Percentiles rank a stretch among this genome's conserved stretches.
phyloP scores from a whole-genome alignment of 2,113 vertebrate species.

The Eidolon helvum region DNA sequence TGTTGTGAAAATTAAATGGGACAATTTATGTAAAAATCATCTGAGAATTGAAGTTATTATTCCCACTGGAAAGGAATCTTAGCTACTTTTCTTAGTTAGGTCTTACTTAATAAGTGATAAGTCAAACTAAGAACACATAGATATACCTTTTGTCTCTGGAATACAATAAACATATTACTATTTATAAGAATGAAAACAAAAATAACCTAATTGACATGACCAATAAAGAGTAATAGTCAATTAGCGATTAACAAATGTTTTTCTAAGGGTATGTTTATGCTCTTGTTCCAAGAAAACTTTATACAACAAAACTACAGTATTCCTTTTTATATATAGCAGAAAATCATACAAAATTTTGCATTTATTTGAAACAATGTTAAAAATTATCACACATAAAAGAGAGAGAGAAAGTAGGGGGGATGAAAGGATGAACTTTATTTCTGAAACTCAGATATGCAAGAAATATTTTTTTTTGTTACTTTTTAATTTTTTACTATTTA shows the following conservation, averaged over 20 bases:
- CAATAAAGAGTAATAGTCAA: neutral
- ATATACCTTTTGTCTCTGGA: neutral
- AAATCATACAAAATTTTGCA: neutral
- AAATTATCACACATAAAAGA: neutral
- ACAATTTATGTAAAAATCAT: neutral
- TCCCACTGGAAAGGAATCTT: neutral
- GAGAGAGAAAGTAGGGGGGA: neutral
- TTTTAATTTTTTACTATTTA: neutral
- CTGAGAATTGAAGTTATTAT: neutral
- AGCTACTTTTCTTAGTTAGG: neutral
- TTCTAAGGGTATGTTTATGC: neutral
- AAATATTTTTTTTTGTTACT: neutral
- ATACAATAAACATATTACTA: neutral
- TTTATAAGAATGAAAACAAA: neutral
- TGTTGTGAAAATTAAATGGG: conserved; percentile 5
- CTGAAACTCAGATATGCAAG: neutral
- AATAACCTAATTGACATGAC: neutral
- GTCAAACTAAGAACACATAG: neutral
- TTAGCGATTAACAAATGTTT: neutral
- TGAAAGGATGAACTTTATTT: neutral
- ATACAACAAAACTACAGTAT: neutral
- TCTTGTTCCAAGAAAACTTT: neutral
- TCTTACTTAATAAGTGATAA: neutral
- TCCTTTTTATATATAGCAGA: neutral
- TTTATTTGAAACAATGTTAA: neutral